Evolutionary conservation across 2,888 invertebrate species (phyloP).

Genomic region (Epinotia ramella): DNA sequence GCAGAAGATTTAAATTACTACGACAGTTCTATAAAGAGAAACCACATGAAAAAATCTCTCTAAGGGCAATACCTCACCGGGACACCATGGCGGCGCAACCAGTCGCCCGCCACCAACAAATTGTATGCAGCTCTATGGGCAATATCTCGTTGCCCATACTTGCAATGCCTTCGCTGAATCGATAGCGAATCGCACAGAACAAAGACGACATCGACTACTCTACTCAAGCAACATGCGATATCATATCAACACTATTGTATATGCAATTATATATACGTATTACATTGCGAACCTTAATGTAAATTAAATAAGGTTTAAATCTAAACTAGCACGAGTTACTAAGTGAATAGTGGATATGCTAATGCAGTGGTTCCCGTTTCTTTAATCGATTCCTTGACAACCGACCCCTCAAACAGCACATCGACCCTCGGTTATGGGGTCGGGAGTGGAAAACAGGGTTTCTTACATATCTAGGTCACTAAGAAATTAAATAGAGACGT

Average conservation of each 20-base stretch:
- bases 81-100: too few relatives aligned
- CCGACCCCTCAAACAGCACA: conserved; percentile 47
- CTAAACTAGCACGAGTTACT: neutral
- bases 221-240: neutral
- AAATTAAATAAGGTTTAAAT: neutral
- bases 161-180: conserved; percentile 24
- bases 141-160: too few relatives aligned
- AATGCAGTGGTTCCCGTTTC: conserved; percentile 52
- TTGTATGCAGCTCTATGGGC: too few relatives aligned
- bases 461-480: conserved; percentile 19
- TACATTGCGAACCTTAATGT: neutral
- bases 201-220: conserved; percentile 8
- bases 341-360: conserved; percentile 48
- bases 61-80: too few relatives aligned
- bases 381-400: conserved; percentile 48
- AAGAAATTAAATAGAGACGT: neutral
- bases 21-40: too few relatives aligned
- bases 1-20: too few relatives aligned
- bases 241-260: neutral
- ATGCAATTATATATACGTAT: neutral
- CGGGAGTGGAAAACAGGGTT: neutral
- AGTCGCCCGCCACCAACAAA: too few relatives aligned
- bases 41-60: too few relatives aligned
- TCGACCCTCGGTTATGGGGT: conserved; percentile 23
- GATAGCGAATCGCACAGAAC: conserved; percentile 36